A percentile compares a stretch with the other conserved stretches of the same genome.
These are phyloP conservation scores for Anastatus disparis DNA, from an alignment of 1,140 invertebrate species.

Conservation along the genomic window DNA sequence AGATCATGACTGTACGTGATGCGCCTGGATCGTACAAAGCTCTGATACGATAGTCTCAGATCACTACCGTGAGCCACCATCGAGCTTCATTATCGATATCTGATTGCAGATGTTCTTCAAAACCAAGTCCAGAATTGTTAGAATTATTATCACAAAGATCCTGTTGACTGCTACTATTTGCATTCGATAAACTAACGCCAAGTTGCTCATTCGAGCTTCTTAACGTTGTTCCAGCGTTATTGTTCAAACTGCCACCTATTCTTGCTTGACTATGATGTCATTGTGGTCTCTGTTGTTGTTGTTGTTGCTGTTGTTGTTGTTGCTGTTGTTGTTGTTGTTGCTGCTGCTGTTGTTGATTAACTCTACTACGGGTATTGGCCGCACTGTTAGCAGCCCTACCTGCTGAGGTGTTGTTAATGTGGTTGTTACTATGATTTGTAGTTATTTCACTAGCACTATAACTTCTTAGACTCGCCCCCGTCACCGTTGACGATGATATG, in stretches of 20 bases:
- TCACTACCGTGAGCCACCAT: no score
- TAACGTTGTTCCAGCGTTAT: neutral
- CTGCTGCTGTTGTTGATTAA: slow-evolving; percentile 45
- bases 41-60: no score
- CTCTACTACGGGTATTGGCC: slow-evolving; percentile 45
- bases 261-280: slow-evolving; percentile 9
- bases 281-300: slow-evolving; percentile 35
- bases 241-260: neutral
- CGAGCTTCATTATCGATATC: slow-evolving; percentile 47
- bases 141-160: slow-evolving; percentile 81
- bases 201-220: slow-evolving; percentile 34
- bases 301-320: slow-evolving; percentile 47
- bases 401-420: no score
- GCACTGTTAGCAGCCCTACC: no score
- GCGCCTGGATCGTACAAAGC: no score
- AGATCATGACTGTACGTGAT: no score
- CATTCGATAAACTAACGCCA: slow-evolving; percentile 30
- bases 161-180: slow-evolving; percentile 48
- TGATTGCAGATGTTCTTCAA: slow-evolving; percentile 70
- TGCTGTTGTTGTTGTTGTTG: slow-evolving; percentile 44
- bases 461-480: slow-evolving; percentile 50
- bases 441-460: slow-evolving; percentile 22
- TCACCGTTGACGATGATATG: slow-evolving; percentile 54
- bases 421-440: slow-evolving; percentile 33
- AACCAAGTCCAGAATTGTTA: slow-evolving; percentile 84